Base-by-base conservation (phyloP, 2,797 vertebrate species). In the Tinamus major region DNA sequence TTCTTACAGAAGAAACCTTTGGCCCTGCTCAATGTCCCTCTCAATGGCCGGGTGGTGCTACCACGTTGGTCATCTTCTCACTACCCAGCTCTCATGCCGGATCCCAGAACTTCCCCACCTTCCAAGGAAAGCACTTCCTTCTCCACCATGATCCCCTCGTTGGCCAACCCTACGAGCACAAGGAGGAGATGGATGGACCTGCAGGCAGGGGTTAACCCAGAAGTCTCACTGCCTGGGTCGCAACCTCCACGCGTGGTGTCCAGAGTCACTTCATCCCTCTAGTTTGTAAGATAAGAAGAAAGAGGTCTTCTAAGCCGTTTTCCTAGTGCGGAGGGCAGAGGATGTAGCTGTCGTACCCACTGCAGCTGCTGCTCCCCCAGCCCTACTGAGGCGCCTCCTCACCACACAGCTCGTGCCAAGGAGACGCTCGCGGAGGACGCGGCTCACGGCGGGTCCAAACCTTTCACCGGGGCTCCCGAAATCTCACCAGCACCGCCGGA, bases 381-480 rank as follows among this genome's bases (percentile, higher is more conserved):
- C 9, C 74, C 46, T 39, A n/a, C 58, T 0, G 0, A 0, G 31
- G 74, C 8, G 42, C 51, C 63, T 46, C 19, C 49, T 42, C 37
- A 41, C 26, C 59, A 70, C 61, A 44, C 33, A 2, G 2, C 18
- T 18, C 63, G 55, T 85, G 81, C 55, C 31, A 31, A 83, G 2
- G 21, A 92, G 42, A 46, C 20, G 44, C 44, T 21, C 16, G 21
- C 21, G 19, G 21, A 9, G 46, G 21, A 48, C 6, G 46, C 15
- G 16, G 21, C 92, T 95, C 94, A 93, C 4, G 8, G 91, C 85
- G 86, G 90, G 92, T 93, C 94, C 91, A 62, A 90, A 72, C 93
- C 92, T 91, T 96, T 90, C 96, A 90, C 92, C 92, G 91, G 46
- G 4, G 86, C 94, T 96, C 95, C 91, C 93, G 88, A 95, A 92